phyloP scores from a whole-genome alignment of 2,113 vertebrate species.

The Malurus cyaneus region DNA sequence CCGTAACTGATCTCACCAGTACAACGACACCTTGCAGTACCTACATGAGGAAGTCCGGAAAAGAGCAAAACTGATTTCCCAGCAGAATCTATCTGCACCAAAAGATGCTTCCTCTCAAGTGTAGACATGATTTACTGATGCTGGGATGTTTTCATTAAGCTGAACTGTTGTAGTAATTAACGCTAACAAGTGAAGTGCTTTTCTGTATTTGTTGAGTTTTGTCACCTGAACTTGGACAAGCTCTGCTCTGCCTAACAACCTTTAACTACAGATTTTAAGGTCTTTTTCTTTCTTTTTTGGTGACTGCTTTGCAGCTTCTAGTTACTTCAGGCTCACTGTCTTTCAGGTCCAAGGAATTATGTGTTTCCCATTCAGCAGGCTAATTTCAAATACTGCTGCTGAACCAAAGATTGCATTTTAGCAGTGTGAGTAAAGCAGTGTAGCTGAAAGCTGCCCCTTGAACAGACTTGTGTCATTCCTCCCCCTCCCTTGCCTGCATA shows the following conservation, averaged over 20 bases:
- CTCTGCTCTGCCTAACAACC: background rate
- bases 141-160: background rate
- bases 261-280: background rate
- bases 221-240: background rate
- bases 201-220: background rate
- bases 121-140: background rate
- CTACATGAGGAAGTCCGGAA: background rate
- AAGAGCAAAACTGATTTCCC: background rate
- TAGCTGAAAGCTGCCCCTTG: background rate
- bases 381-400: background rate
- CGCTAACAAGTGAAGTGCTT: background rate
- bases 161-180: background rate
- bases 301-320: background rate
- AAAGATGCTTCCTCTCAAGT: background rate
- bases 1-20: background rate
- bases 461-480: background rate
- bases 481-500: background rate
- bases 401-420: background rate
- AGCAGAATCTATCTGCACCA: background rate
- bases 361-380: background rate
- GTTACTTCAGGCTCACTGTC: background rate
- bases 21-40: slow-evolving; percentile 20
- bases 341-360: background rate
- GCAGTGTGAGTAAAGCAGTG: fast-evolving
- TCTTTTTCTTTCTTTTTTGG: background rate